phyloP scores from a whole-genome alignment of 2,113 vertebrate species.

The Eurypyga helias region DNA sequence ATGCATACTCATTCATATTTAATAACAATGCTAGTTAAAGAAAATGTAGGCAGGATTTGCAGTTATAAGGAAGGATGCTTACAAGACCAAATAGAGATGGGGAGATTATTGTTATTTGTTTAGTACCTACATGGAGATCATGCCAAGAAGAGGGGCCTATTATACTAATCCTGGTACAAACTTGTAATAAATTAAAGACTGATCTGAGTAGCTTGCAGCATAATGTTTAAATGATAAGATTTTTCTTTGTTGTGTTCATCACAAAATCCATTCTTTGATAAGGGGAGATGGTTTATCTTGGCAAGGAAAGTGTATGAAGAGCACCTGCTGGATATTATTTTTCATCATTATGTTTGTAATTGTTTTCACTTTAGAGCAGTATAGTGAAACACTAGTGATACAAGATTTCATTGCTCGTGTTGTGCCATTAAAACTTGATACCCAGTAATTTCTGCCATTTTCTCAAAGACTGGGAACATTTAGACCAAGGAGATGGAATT shows the following conservation, averaged over 20 bases:
- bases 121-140: neutral
- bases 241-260: neutral
- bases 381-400: neutral
- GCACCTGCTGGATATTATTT: neutral
- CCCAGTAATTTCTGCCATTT: neutral
- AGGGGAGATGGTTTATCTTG: neutral
- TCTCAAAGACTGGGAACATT: neutral
- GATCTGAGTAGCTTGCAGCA: neutral
- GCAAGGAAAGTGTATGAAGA: neutral
- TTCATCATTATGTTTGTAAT: neutral
- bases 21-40: neutral
- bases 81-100: neutral
- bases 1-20: neutral
- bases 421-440: neutral
- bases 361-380: neutral
- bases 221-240: neutral
- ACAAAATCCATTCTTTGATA: neutral
- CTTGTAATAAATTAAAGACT: neutral
- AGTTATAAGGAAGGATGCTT: neutral
- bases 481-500: neutral
- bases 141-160: neutral
- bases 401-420: neutral
- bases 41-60: neutral
- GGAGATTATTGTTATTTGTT: neutral
- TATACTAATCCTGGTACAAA: neutral